Percentiles rank a stretch among this genome's conserved stretches.
These are phyloP conservation scores for Pinctada fucata DNA, from an alignment of 2,888 invertebrate genomes.

Conservation along the genomic window DNA sequence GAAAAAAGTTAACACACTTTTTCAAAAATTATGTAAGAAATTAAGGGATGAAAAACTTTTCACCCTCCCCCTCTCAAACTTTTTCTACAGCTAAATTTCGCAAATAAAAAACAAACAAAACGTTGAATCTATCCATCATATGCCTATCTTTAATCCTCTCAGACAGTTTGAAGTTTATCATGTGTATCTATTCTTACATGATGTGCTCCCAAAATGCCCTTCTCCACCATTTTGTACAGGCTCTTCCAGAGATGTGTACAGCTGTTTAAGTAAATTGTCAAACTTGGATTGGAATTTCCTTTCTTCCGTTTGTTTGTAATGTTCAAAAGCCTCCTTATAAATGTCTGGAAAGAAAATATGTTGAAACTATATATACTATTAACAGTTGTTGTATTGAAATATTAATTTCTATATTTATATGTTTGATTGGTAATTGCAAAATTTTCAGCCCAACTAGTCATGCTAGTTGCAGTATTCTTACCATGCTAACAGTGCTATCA, in stretches of 20 bases:
- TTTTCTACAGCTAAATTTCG: no score
- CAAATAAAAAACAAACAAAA: no score
- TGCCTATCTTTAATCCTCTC: no score
- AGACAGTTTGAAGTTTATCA: not conserved
- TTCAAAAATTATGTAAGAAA: no score
- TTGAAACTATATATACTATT: not conserved
- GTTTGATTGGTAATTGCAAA: no score
- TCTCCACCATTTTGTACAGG: conserved; percentile 49
- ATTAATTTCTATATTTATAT: not conserved
- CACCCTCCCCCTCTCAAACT: no score
- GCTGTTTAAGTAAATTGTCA: conserved; percentile 59
- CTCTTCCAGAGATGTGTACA: conserved; percentile 60
- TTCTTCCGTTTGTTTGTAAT: conserved; percentile 62
- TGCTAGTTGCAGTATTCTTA: no score
- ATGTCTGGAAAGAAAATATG: conserved; percentile 55
- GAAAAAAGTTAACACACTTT: no score
- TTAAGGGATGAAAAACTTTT: no score
- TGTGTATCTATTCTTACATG: conserved; percentile 55
- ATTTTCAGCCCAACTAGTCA: no score
- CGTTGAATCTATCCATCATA: no score
- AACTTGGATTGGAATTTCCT: conserved; percentile 67
- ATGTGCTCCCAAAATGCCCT: conserved; percentile 54
- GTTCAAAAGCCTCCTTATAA: conserved; percentile 67
- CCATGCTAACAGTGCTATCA: conserved; percentile 2
- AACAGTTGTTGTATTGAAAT: not conserved